Conservation (phyloP, 2,797 vertebrate species). For the Tapirus indicus region DNA sequence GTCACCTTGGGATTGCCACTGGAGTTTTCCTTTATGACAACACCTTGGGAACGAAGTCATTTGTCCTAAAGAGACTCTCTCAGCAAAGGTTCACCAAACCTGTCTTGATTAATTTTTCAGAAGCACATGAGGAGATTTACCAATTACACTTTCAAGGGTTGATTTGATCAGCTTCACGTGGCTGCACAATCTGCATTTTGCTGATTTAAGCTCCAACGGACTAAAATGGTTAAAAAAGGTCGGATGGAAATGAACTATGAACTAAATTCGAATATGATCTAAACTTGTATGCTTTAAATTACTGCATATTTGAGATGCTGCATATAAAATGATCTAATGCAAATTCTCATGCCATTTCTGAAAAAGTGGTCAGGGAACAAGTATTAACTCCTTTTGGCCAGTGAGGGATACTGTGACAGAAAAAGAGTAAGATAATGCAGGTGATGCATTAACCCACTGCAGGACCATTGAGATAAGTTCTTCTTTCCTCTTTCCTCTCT, state of each 20-base stretch:
- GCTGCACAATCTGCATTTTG: slow-evolving; percentile 50
- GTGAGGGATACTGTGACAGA: not conserved
- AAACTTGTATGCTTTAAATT: slow-evolving; percentile 38
- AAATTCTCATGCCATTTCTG: not conserved
- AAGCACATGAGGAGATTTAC: slow-evolving; percentile 77
- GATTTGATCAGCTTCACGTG: slow-evolving; percentile 76
- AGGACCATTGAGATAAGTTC: not conserved
- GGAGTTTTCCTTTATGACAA: slow-evolving; percentile 54
- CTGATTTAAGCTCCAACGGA: slow-evolving; percentile 61
- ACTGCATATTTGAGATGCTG: slow-evolving; percentile 24
- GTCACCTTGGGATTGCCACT: slow-evolving; percentile 78
- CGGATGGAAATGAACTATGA: slow-evolving; percentile 34
- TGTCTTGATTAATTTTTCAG: slow-evolving; percentile 77
- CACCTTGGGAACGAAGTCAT: slow-evolving; percentile 42
- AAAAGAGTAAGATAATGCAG: not conserved
- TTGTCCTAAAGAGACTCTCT: slow-evolving; percentile 53
- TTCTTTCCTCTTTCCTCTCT: not conserved
- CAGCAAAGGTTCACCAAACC: slow-evolving; percentile 68
- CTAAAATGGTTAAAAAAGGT: slow-evolving; percentile 70
- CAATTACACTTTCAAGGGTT: slow-evolving; percentile 78
- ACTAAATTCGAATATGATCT: slow-evolving; percentile 31
- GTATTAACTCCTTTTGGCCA: not conserved
- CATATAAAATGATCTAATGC: slow-evolving; percentile 25
- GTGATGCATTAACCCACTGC: too few species aligned
- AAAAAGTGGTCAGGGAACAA: slow-evolving; percentile 6